These are phyloP conservation scores for Panagrolaimus sp. DNA, from an alignment of 1,140 invertebrate species.

Conservation along the genomic window DNA sequence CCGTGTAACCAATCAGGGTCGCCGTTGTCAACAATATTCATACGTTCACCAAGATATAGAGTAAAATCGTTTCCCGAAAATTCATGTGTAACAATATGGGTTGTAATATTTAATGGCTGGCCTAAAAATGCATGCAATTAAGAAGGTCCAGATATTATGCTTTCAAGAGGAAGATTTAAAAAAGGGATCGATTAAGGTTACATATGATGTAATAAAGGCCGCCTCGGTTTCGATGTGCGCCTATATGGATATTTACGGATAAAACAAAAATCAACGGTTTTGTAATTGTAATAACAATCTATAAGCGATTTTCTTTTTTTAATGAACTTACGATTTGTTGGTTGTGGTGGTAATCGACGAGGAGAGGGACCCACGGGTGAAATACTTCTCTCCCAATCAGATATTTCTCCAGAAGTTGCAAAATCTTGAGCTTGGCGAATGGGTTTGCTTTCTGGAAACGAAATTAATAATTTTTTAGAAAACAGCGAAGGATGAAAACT, in stretches of 20 bases:
- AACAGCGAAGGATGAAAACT: too few relatives aligned
- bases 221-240: too few relatives aligned
- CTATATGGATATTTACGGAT: too few relatives aligned
- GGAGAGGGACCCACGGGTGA: constrained; percentile 30
- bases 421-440: constrained; percentile 33
- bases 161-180: too few relatives aligned
- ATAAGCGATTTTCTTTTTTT: too few relatives aligned
- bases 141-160: too few relatives aligned
- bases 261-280: too few relatives aligned
- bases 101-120: not conserved
- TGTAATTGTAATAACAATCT: too few relatives aligned
- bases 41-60: constrained; percentile 46
- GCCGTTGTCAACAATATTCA: constrained; percentile 54
- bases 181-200: too few relatives aligned
- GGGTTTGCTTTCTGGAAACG: constrained; percentile 32
- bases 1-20: constrained; percentile 58
- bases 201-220: too few relatives aligned
- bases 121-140: not conserved
- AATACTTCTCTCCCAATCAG: constrained; percentile 38
- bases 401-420: constrained; percentile 30
- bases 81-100: constrained; percentile 54
- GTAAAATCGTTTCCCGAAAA: constrained; percentile 31
- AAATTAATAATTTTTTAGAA: too few relatives aligned
- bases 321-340: not conserved
- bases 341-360: constrained; percentile 20